Evolutionary conservation across 2,797 vertebrate species (phyloP).

Genomic region (Erethizon dorsatum): DNA sequence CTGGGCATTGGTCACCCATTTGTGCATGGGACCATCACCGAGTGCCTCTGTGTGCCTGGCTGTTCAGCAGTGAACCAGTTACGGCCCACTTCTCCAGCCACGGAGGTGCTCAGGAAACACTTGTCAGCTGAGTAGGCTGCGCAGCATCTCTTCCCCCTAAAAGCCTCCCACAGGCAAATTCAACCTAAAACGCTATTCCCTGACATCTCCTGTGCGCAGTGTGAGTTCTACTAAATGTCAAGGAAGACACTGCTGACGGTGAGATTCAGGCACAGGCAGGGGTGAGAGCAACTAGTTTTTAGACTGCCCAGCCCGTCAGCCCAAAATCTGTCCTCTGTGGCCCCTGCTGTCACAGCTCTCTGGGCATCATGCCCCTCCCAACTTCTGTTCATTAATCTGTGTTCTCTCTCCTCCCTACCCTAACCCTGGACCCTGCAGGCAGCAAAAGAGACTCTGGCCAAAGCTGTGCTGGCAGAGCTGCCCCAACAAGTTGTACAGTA

Average conservation of each 20-base stretch:
- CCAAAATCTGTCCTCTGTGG: neutral
- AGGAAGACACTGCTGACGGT: neutral
- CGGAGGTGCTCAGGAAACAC: neutral
- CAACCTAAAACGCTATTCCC: neutral
- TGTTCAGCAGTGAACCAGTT: neutral
- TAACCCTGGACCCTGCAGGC: slow-evolving; percentile 90
- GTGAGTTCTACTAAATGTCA: neutral
- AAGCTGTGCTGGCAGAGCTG: slow-evolving; percentile 97
- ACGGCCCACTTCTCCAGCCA: neutral
- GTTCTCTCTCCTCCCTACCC: neutral
- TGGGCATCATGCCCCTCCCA: neutral
- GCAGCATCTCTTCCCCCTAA: neutral
- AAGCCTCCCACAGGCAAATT: neutral
- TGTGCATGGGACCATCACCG: neutral
- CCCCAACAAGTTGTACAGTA: slow-evolving; percentile 99
- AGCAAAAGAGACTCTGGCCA: slow-evolving; percentile 98
- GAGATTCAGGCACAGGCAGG: neutral
- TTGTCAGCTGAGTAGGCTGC: neutral
- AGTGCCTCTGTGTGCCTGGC: neutral
- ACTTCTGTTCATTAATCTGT: neutral
- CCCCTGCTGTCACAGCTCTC: neutral
- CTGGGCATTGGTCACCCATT: neutral
- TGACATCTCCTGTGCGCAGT: neutral
- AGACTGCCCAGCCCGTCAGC: neutral
- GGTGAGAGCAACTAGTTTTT: neutral